These are phyloP conservation scores for Platyscapa corneri DNA, from an alignment of 1,140 invertebrate genomes.

Conservation along the genomic window DNA sequence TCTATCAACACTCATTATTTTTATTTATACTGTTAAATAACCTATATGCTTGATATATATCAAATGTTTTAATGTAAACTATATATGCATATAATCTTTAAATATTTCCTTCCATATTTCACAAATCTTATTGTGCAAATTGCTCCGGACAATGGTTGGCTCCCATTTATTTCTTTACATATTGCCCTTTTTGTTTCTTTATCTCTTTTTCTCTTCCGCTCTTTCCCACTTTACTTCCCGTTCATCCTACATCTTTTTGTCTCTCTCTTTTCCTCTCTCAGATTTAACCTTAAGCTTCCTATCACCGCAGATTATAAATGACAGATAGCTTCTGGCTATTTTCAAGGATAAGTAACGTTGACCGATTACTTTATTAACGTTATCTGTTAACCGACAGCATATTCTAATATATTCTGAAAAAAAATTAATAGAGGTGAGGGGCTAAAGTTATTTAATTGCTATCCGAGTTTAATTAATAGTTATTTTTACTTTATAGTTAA, in stretches of 20 bases:
- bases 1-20: neutral
- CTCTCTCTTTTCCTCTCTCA: no score
- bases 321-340: neutral
- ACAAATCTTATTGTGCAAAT: constrained; percentile 28
- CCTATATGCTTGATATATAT: neutral
- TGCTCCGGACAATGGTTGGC: neutral
- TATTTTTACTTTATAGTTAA: constrained; percentile 17
- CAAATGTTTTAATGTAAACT: neutral
- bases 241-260: no score
- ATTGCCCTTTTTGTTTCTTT: neutral
- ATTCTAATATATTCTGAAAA: neutral
- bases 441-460: constrained; percentile 25
- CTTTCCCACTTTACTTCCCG: no score
- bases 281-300: no score
- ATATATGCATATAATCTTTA: neutral
- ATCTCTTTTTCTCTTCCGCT: neutral
- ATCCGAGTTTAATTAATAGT: constrained; percentile 9
- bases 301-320: neutral
- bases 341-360: constrained; percentile 56
- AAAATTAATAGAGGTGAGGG: neutral
- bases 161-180: constrained; percentile 1
- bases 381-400: constrained; percentile 52
- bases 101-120: neutral
- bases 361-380: constrained; percentile 67
- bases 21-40: neutral